Percentiles rank a stretch among this genome's conserved stretches.
Conservation (phyloP, 2,113 vertebrate species). For the Oreocharis arfaki region DNA sequence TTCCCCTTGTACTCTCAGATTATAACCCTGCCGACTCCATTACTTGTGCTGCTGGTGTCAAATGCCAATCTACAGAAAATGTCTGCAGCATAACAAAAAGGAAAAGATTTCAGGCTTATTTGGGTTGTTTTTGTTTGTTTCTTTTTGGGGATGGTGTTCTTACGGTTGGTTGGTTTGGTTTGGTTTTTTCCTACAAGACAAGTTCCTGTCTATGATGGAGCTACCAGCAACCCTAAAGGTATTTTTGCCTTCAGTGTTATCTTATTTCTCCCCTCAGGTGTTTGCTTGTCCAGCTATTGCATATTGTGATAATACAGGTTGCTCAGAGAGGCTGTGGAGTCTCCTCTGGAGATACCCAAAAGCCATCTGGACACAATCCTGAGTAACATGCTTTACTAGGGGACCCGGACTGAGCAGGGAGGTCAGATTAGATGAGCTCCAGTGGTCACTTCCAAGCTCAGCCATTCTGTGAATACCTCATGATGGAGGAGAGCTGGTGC, state of each 20-base stretch:
- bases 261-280: neutral
- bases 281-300: neutral
- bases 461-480: neutral
- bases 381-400: neutral
- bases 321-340: neutral
- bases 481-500: neutral
- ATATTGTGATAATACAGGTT: neutral
- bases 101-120: neutral
- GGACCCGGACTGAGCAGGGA: neutral
- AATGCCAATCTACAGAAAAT: neutral
- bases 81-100: neutral
- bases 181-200: neutral
- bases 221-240: neutral
- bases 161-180: neutral
- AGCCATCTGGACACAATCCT: neutral
- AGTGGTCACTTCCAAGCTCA: neutral
- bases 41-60: neutral
- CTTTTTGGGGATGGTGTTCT: neutral
- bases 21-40: neutral
- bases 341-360: neutral
- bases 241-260: neutral
- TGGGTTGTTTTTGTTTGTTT: neutral
- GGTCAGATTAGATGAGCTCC: neutral
- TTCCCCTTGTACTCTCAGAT: neutral
- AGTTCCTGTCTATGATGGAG: neutral